Base-by-base conservation (phyloP, 2,888 invertebrate species). In the Acanthosepion lycidas region DNA sequence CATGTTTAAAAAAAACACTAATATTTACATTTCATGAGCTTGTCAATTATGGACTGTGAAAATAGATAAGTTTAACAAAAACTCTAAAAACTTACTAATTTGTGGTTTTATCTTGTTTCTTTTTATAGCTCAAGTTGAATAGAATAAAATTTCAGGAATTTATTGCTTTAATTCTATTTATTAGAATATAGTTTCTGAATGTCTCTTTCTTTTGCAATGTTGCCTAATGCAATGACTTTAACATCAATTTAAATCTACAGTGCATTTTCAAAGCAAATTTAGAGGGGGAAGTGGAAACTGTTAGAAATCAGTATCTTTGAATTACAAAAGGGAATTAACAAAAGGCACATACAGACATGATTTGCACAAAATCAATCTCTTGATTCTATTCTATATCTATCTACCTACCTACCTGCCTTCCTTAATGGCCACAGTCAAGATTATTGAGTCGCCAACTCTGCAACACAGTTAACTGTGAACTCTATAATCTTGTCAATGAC, bases 261-360 rank as follows among this genome's bases (percentile, higher is more conserved):
- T 15, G n/a, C 78, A 78, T 5, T 78, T 78, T 78, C 78, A 78
- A 78, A 78, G n/a, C 23, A 9, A 33, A 78, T 15, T 78, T 33
- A 78, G n/a, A 33, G 78, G 33, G 78, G 33, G 33, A 18, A 33
- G 78, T n/a, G 78, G 78, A n/a, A 28, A 33, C 78, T n/a, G n/a
- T 78, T 26, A 64, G 26, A 23, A 64, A 23, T 64, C 78, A n/a
- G n/a, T 78, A 78, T n/a, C 78, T 78, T 78, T 78, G 78, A 78
- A 78, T n/a, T 78, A n/a, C 78, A n/a, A 78, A 78, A 78, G n/a
- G 78, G n/a, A 78, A 78, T 78, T 78, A 78, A 78, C 33, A 78
- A 78, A 78, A 78, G 78, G 78, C 78, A 78, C n/a, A 78, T 78
- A n/a, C n/a, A n/a, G 78, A 64, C 64, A 64, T 64, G 64, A 78